Conservation (phyloP, 2,888 invertebrate genomes). For the Notodonta dromedarius region DNA sequence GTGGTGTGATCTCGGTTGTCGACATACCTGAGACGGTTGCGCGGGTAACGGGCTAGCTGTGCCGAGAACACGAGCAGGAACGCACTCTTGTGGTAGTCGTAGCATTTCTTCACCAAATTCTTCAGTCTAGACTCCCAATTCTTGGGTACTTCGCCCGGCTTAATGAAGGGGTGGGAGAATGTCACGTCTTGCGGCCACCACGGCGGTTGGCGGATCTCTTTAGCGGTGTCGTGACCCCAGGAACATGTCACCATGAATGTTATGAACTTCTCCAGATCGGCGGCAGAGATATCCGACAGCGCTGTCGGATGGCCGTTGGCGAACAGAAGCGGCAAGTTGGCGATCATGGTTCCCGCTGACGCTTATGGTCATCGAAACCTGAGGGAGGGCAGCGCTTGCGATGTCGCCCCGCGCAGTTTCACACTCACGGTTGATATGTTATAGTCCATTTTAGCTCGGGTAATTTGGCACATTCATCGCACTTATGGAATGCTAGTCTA, state of each 20-base stretch:
- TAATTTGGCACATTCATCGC: constrained; percentile 45
- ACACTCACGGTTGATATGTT: constrained; percentile 66
- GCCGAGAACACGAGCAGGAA: constrained; percentile 89
- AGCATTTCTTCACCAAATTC: constrained; percentile 87
- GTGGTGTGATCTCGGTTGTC: constrained; percentile 90
- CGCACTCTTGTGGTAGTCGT: constrained; percentile 88
- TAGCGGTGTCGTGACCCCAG: constrained; percentile 85
- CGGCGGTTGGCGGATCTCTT: constrained; percentile 85
- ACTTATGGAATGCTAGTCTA: constrained; percentile 43
- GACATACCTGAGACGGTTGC: constrained; percentile 86
- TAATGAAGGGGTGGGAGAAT: constrained; percentile 86
- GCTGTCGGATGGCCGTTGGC: constrained; percentile 89
- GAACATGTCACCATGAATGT: constrained; percentile 91
- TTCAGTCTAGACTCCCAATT: constrained; percentile 86
- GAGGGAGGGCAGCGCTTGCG: constrained; percentile 69
- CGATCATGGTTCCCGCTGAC: constrained; percentile 85
- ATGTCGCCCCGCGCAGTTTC: constrained; percentile 59
- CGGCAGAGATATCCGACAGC: constrained; percentile 85
- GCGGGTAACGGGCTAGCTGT: constrained; percentile 86
- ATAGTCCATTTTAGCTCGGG: constrained; percentile 52
- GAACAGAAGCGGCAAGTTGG: constrained; percentile 89
- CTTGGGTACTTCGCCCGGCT: constrained; percentile 72
- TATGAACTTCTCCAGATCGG: constrained; percentile 88
- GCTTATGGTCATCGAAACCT: constrained; percentile 76
- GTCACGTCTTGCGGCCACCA: constrained; percentile 89